These are phyloP conservation scores for Psittacula echo DNA, from an alignment of 2,797 vertebrate genomes.

Conservation along the genomic window DNA sequence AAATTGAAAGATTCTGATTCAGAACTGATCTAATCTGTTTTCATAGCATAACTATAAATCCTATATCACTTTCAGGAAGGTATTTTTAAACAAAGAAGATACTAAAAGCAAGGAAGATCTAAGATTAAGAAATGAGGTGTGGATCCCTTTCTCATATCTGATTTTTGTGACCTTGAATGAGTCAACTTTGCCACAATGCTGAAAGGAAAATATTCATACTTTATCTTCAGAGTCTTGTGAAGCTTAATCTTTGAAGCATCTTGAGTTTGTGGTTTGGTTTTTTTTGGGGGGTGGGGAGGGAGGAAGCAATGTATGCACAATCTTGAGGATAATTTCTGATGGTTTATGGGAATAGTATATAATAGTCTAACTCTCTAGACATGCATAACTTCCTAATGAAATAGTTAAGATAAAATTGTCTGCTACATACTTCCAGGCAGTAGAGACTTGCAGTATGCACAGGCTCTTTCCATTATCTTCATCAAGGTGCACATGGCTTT, in stretches of 20 bases:
- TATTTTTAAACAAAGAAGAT: not conserved
- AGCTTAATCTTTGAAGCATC: not conserved
- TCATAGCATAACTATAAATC: not conserved
- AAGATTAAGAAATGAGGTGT: not conserved
- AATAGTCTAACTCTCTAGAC: not conserved
- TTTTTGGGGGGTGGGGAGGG: not conserved
- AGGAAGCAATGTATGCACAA: not conserved
- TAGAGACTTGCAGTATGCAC: not conserved
- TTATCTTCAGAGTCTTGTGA: not conserved
- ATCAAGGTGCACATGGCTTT: not conserved
- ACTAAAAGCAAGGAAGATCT: not conserved
- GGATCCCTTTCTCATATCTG: not conserved
- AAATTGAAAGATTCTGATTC: not conserved
- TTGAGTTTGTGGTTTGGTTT: not conserved
- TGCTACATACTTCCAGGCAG: not conserved
- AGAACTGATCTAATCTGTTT: not conserved
- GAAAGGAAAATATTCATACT: not conserved
- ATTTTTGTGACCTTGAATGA: constrained; percentile 2
- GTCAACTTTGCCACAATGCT: not conserved
- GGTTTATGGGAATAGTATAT: not conserved
- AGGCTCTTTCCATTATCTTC: not conserved
- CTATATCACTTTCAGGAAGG: not conserved
- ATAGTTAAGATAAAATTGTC: not conserved
- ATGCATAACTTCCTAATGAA: not conserved
- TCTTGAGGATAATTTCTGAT: not conserved